Conservation (phyloP, 64 coral and sea anemone species). For the Stichodactyla helianthus region DNA sequence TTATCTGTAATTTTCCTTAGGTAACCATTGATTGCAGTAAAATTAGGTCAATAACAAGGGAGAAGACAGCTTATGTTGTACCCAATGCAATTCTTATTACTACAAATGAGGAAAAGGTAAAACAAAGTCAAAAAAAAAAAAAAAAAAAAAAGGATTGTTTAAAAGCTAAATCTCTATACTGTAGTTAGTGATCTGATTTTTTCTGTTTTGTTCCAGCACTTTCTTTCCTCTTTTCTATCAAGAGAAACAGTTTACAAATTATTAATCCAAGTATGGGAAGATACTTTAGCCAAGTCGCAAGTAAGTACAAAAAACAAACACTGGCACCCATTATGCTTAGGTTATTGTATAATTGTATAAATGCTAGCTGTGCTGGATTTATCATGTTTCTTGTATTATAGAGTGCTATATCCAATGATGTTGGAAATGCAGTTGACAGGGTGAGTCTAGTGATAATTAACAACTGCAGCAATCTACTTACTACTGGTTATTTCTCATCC, state of each 20-base stretch:
- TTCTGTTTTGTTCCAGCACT: slow-evolving; percentile 49
- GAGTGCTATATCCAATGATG: neutral
- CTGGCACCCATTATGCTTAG: neutral
- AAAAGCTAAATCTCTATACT: too few species aligned
- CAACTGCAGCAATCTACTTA: too few species aligned
- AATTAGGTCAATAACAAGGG: slow-evolving; percentile 82
- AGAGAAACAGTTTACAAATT: slow-evolving; percentile 89
- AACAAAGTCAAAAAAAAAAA: neutral
- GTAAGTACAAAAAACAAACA: neutral
- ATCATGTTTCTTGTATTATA: neutral
- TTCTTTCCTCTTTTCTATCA: slow-evolving; percentile 86
- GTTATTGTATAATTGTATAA: too few species aligned
- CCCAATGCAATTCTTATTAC: slow-evolving; percentile 96
- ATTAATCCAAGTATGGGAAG: slow-evolving; percentile 74
- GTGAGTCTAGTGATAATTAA: neutral
- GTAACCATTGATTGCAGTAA: slow-evolving; percentile 89
- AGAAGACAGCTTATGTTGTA: slow-evolving; percentile 94
- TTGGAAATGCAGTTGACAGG: neutral
- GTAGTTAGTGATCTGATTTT: neutral
- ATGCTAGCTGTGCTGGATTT: neutral
- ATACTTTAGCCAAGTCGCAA: neutral
- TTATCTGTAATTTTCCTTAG: slow-evolving; percentile 16
- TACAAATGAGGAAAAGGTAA: slow-evolving; percentile 88
- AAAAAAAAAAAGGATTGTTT: neutral
- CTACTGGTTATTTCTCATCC: too few species aligned